Conservation (phyloP, 1,140 invertebrate species). For the Drosophila grimshawi region DNA sequence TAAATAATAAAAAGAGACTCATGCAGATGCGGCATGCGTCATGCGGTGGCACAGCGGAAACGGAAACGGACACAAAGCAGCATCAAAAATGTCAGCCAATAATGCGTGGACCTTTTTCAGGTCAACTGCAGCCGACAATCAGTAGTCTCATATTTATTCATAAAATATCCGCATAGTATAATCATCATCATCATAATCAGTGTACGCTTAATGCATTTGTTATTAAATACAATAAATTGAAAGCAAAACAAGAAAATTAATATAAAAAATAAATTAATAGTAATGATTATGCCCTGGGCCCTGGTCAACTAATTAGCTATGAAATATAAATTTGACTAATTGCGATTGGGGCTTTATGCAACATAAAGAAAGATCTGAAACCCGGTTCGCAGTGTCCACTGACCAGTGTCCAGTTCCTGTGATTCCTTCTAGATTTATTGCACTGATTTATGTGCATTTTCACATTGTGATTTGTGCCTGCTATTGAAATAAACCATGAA, state of each 20-base stretch:
- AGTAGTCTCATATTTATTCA: conserved; percentile 38
- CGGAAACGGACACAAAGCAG: conserved; percentile 79
- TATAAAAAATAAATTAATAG: neutral
- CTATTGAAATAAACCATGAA: conserved; percentile 24
- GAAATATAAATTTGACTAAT: conserved; percentile 54
- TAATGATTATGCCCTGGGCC: conserved; percentile 15
- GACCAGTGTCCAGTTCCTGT: neutral
- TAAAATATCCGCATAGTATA: conserved; percentile 64
- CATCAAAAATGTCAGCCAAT: conserved; percentile 55
- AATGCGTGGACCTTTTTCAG: conserved; percentile 23
- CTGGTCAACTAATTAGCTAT: conserved; percentile 57
- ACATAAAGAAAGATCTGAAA: neutral
- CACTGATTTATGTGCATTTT: conserved; percentile 32
- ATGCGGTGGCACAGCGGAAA: conserved; percentile 59
- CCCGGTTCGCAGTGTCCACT: neutral
- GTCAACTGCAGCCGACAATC: conserved; percentile 39
- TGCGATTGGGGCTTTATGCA: conserved; percentile 38
- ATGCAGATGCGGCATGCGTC: conserved; percentile 46
- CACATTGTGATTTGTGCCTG: conserved; percentile 5
- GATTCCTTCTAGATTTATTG: neutral
- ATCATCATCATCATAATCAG: conserved; percentile 42
- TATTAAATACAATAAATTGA: conserved; percentile 45
- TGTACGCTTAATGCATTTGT: conserved; percentile 63
- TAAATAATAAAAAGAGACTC: conserved; percentile 1
- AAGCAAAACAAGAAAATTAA: conserved; percentile 2